These are phyloP conservation scores for Ibycter americanus DNA, from an alignment of 2,797 vertebrate genomes.

Conservation along the genomic window DNA sequence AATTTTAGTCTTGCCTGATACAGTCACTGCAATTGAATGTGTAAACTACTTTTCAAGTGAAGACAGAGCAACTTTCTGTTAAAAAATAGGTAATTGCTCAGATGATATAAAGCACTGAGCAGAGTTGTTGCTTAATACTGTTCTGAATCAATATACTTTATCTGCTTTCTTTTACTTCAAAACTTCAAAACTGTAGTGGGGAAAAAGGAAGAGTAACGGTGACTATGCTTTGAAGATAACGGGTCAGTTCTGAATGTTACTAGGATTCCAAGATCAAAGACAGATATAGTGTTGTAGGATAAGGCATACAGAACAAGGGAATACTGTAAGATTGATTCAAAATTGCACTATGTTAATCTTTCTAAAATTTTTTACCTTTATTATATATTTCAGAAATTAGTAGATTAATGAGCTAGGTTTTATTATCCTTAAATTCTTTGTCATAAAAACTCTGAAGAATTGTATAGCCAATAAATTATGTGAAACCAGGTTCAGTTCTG, in stretches of 20 bases:
- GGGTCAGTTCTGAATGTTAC: not conserved
- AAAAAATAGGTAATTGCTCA: not conserved
- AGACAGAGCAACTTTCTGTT: not conserved
- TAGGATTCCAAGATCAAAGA: not conserved
- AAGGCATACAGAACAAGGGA: not conserved
- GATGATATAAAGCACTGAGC: not conserved
- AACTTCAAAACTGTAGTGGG: not conserved
- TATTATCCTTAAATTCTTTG: not conserved
- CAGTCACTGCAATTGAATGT: not conserved
- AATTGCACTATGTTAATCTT: not conserved
- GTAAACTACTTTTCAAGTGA: slow-evolving; percentile 5
- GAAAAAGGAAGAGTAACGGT: not conserved
- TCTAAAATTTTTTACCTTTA: not conserved
- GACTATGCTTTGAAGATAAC: not conserved
- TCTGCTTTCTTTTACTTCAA: not conserved
- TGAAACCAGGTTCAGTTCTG: not conserved
- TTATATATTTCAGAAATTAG: not conserved
- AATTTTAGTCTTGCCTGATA: not conserved
- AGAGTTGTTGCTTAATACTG: not conserved
- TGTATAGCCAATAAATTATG: not conserved
- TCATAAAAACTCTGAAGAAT: not conserved
- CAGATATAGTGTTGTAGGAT: not conserved
- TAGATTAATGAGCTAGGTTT: not conserved
- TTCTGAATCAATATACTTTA: not conserved
- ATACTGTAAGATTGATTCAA: not conserved